A percentile compares a stretch with the other conserved stretches of the same genome.
These are phyloP conservation scores for Andricus curvator DNA, from an alignment of 2,888 invertebrate species.

Conservation along the genomic window DNA sequence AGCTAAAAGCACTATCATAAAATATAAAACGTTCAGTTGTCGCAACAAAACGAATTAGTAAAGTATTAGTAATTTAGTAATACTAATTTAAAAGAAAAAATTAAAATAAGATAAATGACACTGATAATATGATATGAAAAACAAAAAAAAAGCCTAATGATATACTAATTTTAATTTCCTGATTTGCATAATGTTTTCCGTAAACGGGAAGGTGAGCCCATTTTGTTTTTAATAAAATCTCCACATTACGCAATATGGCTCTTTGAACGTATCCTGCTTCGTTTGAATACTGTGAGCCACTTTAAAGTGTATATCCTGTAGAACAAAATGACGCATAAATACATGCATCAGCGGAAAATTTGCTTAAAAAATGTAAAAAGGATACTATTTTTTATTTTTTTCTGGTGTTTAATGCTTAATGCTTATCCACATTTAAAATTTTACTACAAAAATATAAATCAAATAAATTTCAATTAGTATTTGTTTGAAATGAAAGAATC, in stretches of 20 bases:
- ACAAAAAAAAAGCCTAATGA: not conserved
- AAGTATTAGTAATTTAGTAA: too few species aligned
- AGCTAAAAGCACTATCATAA: too few species aligned
- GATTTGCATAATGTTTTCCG: not conserved
- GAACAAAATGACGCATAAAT: constrained; percentile 15
- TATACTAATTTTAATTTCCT: not conserved
- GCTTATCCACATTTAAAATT: not conserved
- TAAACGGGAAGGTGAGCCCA: constrained; percentile 3
- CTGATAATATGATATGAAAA: not conserved
- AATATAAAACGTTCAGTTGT: too few species aligned
- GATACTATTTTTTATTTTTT: not conserved
- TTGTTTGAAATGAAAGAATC: not conserved
- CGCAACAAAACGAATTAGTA: too few species aligned
- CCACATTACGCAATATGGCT: constrained; percentile 27
- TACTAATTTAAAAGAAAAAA: too few species aligned
- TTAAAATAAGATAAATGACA: not conserved
- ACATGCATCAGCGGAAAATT: not conserved
- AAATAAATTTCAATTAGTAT: not conserved
- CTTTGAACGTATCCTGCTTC: constrained; percentile 18
- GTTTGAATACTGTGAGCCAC: not conserved
- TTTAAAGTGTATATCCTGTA: constrained; percentile 5
- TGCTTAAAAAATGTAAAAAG: not conserved
- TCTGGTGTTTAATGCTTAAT: too few species aligned
- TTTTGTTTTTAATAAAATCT: constrained; percentile 6
- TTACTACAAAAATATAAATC: not conserved